Evolutionary conservation across 2,113 vertebrate genomes (phyloP).

Genomic region (Melanerpes aurifrons): DNA sequence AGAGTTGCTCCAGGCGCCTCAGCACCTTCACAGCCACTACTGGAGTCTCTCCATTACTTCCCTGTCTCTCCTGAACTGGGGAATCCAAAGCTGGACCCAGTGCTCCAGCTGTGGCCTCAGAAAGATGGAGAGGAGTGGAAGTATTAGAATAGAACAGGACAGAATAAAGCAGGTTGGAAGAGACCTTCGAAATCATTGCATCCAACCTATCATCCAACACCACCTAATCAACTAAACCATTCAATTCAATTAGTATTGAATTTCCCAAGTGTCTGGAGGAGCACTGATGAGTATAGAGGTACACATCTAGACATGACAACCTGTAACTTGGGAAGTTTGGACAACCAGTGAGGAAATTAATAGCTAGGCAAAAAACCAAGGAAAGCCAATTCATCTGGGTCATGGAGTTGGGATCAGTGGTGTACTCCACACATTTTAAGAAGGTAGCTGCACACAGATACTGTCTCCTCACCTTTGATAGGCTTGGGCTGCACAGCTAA

Average conservation of each 20-base stretch:
- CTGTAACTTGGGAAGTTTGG: neutral
- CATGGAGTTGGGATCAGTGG: neutral
- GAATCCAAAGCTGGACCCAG: no score
- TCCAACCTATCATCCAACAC: no score
- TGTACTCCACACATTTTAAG: neutral
- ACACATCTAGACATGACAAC: neutral
- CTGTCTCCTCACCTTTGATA: neutral
- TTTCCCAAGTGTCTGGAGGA: neutral
- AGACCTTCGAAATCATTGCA: no score
- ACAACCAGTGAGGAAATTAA: neutral
- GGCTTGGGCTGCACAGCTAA: neutral
- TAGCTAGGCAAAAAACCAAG: neutral
- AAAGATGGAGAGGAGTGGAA: no score
- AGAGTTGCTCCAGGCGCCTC: no score
- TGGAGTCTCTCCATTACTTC: no score
- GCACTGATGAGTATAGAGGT: neutral
- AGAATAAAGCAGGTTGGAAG: no score
- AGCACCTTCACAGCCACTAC: no score
- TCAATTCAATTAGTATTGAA: rapidly evolving
- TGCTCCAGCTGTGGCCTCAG: no score
- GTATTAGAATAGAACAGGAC: no score
- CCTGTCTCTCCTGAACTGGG: no score
- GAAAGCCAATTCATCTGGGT: neutral
- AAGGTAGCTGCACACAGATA: neutral
- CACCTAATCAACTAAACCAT: no score